Evolutionary conservation across 2,113 vertebrate species (phyloP).

Genomic region (Circaetus cinerascens): DNA sequence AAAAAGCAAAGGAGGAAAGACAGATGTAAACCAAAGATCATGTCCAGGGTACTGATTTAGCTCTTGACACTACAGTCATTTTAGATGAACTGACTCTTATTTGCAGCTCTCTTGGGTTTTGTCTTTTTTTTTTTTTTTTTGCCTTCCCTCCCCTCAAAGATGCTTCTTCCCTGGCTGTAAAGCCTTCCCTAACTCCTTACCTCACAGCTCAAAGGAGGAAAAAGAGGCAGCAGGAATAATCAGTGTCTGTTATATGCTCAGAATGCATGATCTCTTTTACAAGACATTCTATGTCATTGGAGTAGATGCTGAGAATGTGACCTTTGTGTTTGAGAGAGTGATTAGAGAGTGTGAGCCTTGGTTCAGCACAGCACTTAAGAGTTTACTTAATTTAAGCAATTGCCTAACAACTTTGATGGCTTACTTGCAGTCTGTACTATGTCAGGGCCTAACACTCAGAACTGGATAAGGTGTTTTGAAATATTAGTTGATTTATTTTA

Average conservation of each 20-base stretch:
- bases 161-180: background rate
- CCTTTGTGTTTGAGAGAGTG: background rate
- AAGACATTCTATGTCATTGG: background rate
- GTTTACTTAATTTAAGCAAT: background rate
- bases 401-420: background rate
- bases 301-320: background rate
- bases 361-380: background rate
- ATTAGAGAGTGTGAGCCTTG: background rate
- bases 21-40: background rate
- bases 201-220: background rate
- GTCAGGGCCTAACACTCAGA: background rate
- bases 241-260: background rate
- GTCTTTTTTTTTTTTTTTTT: background rate
- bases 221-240: background rate
- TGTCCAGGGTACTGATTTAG: background rate
- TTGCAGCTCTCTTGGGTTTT: background rate
- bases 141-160: background rate
- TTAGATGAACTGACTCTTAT: background rate
- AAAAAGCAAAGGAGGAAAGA: background rate
- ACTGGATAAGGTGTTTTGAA: background rate
- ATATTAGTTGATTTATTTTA: background rate
- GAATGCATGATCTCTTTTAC: background rate
- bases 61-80: background rate
- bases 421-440: background rate
- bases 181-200: background rate